Evolutionary conservation across 2,888 invertebrate species (phyloP).

Genomic region (Acleris holmiana): DNA sequence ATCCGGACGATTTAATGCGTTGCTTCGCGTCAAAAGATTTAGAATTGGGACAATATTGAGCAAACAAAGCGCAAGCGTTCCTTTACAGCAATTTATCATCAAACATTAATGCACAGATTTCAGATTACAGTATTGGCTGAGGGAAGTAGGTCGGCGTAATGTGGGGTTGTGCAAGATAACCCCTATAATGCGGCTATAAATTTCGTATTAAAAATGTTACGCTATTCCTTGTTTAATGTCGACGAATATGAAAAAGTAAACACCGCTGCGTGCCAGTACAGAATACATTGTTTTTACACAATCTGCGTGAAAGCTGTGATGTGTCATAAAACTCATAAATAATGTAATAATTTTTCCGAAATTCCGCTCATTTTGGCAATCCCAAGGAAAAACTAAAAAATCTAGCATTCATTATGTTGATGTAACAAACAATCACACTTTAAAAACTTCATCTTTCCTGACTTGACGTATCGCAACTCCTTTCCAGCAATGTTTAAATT

Average conservation of each 20-base stretch:
- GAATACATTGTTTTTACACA: too few relatives aligned
- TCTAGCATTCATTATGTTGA: too few relatives aligned
- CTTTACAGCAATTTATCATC: constrained; percentile 52
- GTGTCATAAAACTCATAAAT: too few relatives aligned
- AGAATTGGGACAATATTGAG: constrained; percentile 50
- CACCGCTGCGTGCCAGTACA: not conserved
- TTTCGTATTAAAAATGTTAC: constrained; percentile 54
- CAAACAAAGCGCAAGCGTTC: constrained; percentile 46
- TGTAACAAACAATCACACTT: too few relatives aligned
- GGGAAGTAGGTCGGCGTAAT: constrained; percentile 65
- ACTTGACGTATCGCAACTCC: too few relatives aligned
- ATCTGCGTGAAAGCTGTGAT: too few relatives aligned
- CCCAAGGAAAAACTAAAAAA: too few relatives aligned
- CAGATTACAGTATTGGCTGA: constrained; percentile 56
- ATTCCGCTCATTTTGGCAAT: too few relatives aligned
- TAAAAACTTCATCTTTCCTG: too few relatives aligned
- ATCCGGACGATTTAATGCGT: constrained; percentile 15
- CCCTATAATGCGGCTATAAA: constrained; percentile 58
- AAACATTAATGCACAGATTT: constrained; percentile 64
- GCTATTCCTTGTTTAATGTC: constrained; percentile 34
- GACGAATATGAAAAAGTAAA: constrained; percentile 16
- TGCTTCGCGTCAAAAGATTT: constrained; percentile 36
- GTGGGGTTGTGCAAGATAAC: constrained; percentile 64
- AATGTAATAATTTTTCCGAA: too few relatives aligned
- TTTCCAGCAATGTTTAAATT: too few relatives aligned